These are phyloP conservation scores for Cottoperca gobio DNA, from an alignment of 2,797 vertebrate genomes.

Conservation along the genomic window DNA sequence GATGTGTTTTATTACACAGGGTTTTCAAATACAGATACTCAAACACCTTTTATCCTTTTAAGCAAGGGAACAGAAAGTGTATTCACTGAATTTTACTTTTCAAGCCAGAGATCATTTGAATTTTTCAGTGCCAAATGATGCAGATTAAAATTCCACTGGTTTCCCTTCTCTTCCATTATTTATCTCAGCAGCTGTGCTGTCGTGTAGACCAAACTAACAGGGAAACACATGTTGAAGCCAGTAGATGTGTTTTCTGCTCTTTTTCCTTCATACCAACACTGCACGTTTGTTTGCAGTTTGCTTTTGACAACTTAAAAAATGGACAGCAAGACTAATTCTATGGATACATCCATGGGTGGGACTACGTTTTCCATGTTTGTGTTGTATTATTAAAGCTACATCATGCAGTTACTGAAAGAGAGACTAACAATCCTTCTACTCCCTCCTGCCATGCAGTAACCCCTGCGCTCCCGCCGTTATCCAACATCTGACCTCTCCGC, in stretches of 20 bases:
- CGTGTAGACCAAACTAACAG: neutral
- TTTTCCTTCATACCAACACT: neutral
- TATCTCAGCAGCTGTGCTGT: conserved; percentile 13
- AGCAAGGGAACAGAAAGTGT: neutral
- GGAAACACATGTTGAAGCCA: neutral
- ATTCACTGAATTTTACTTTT: neutral
- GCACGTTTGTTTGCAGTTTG: too few species aligned
- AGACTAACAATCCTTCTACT: too few species aligned
- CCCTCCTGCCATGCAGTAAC: too few species aligned
- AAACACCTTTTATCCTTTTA: neutral
- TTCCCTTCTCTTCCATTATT: conserved; percentile 27
- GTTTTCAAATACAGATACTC: conserved; percentile 3
- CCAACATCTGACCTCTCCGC: too few species aligned
- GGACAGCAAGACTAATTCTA: too few species aligned
- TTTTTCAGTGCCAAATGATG: conserved; percentile 8
- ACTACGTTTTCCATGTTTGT: too few species aligned
- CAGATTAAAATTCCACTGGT: conserved; percentile 20
- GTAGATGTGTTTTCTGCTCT: neutral
- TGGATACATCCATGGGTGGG: too few species aligned
- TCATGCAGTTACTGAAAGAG: too few species aligned
- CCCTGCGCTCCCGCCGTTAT: too few species aligned
- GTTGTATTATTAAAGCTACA: too few species aligned
- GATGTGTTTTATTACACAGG: neutral
- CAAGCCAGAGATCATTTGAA: neutral
- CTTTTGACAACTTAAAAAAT: too few species aligned